A percentile compares a stretch with the other conserved stretches of the same genome.
phyloP scores from a whole-genome alignment of 2,888 invertebrate species.

The Ornithoptera alexandrae region DNA sequence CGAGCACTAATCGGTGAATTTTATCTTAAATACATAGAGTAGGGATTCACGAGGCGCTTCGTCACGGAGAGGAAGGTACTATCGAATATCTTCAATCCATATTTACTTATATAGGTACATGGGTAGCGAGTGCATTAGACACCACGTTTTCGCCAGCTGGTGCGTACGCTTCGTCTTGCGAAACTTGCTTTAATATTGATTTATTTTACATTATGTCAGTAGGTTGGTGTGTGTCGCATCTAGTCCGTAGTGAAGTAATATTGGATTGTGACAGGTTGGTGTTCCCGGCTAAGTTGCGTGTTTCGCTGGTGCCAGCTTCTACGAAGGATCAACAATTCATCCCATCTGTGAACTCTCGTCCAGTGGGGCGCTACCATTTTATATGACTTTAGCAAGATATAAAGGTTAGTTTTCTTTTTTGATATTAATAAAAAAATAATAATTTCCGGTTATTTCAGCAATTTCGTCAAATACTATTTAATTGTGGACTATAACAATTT shows the following conservation, averaged over 20 bases:
- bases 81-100: slow-evolving; percentile 69
- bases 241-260: slow-evolving; percentile 47
- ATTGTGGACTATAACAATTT: too few relatives aligned
- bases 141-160: slow-evolving; percentile 80
- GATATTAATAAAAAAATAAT: neutral
- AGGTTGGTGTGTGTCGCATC: slow-evolving; percentile 40
- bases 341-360: slow-evolving; percentile 83
- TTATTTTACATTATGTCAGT: slow-evolving; percentile 34
- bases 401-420: slow-evolving; percentile 84
- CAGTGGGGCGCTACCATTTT: slow-evolving; percentile 94
- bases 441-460: neutral
- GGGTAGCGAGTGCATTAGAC: slow-evolving; percentile 53
- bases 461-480: too few relatives aligned
- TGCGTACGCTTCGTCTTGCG: slow-evolving; percentile 64
- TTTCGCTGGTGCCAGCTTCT: slow-evolving; percentile 63
- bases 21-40: slow-evolving; percentile 44
- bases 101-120: slow-evolving; percentile 56
- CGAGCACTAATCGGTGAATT: slow-evolving; percentile 51
- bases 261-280: slow-evolving; percentile 65
- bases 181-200: slow-evolving; percentile 56
- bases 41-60: slow-evolving; percentile 61
- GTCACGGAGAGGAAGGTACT: slow-evolving; percentile 74
- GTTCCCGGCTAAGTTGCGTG: slow-evolving; percentile 66
- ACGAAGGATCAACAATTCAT: slow-evolving; percentile 74
- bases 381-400: slow-evolving; percentile 98